These are phyloP conservation scores for Moxostoma hubbsi DNA, from an alignment of 2,797 vertebrate species.

Conservation along the genomic window DNA sequence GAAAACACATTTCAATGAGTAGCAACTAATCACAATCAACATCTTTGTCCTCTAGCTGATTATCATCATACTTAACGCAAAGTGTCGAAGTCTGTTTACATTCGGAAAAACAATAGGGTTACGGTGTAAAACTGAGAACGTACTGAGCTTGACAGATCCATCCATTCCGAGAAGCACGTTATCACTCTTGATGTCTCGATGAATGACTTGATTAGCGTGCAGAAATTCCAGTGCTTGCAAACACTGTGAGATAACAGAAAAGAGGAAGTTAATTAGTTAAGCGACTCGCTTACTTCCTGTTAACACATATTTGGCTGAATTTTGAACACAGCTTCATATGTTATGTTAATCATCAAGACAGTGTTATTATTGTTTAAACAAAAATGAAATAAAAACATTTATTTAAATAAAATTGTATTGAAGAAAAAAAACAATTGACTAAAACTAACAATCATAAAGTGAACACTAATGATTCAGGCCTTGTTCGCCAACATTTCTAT, in stretches of 20 bases:
- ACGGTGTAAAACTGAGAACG: background rate
- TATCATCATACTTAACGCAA: background rate
- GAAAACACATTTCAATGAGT: background rate
- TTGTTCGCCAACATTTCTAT: background rate
- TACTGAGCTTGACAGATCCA: constrained; percentile 97
- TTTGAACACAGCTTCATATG: background rate
- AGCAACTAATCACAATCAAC: background rate
- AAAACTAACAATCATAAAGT: too few species aligned
- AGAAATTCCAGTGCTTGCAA: constrained; percentile 97
- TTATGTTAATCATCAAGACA: background rate
- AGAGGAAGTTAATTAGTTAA: constrained; percentile 23
- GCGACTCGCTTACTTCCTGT: background rate
- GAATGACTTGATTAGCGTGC: constrained; percentile 97
- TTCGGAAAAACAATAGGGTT: background rate
- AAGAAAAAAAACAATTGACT: too few species aligned
- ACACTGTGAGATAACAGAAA: constrained; percentile 78
- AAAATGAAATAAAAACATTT: too few species aligned
- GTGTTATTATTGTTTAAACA: too few species aligned
- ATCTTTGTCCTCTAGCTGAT: background rate
- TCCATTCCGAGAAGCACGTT: constrained; percentile 98
- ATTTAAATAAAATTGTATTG: too few species aligned
- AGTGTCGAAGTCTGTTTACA: background rate
- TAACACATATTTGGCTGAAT: background rate
- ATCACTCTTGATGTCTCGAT: constrained; percentile 99
- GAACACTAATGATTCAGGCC: too few species aligned